A percentile compares a stretch with the other conserved stretches of the same genome.
These are phyloP conservation scores for Collichthys lucidus DNA, from an alignment of 2,113 vertebrate genomes.

Conservation along the genomic window DNA sequence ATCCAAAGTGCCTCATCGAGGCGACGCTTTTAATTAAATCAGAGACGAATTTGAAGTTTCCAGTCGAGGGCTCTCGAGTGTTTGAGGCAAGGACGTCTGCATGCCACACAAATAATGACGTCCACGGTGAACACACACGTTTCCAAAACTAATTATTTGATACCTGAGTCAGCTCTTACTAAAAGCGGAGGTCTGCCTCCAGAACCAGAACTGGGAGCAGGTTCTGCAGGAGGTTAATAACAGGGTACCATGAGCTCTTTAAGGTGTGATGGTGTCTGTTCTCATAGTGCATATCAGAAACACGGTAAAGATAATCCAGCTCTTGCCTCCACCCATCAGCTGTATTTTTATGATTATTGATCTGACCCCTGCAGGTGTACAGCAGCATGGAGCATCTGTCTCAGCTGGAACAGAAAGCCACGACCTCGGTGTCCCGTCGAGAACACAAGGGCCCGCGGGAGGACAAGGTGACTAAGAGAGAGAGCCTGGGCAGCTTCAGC, in stretches of 20 bases:
- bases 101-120: not conserved
- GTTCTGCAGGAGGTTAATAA: no score
- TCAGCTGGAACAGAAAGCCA: slow-evolving; percentile 91
- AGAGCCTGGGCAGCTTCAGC: slow-evolving; percentile 90
- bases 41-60: slow-evolving; percentile 18
- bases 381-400: slow-evolving; percentile 95
- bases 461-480: slow-evolving; percentile 89
- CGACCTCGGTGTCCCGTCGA: slow-evolving; percentile 83
- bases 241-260: no score
- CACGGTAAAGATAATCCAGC: not conserved
- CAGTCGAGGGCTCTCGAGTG: slow-evolving; percentile 11
- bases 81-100: not conserved
- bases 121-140: not conserved
- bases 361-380: slow-evolving; percentile 86
- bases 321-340: not conserved
- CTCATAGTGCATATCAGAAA: not conserved
- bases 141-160: not conserved
- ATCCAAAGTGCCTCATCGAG: slow-evolving; percentile 18
- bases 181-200: no score
- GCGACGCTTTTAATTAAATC: slow-evolving; percentile 20
- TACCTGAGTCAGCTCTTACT: no score
- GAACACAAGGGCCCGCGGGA: slow-evolving; percentile 88
- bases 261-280: no score
- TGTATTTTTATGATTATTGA: slow-evolving; percentile 18
- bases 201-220: no score